These are phyloP conservation scores for Chaetops frenatus DNA, from an alignment of 2,113 vertebrate genomes.

Conservation along the genomic window DNA sequence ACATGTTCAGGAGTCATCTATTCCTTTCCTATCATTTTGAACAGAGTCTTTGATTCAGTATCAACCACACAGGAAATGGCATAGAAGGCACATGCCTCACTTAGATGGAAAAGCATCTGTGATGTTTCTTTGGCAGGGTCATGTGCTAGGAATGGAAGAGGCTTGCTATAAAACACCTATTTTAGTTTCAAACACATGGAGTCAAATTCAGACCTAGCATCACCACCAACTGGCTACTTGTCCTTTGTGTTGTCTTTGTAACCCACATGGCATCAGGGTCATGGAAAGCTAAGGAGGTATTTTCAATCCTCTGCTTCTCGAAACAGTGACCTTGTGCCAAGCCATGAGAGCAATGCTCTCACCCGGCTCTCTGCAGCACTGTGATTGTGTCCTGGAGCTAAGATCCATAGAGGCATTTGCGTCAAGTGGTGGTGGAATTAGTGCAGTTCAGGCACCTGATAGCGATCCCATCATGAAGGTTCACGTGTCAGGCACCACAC, in stretches of 20 bases:
- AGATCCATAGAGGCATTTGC: neutral
- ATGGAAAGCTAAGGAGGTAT: neutral
- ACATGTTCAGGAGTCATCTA: neutral
- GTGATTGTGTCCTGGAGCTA: neutral
- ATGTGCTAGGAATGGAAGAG: neutral
- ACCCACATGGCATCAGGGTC: neutral
- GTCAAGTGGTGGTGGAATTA: neutral
- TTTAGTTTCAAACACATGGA: neutral
- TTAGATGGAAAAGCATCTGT: constrained; percentile 50
- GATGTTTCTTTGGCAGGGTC: neutral
- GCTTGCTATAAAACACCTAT: neutral
- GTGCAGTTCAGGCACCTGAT: neutral
- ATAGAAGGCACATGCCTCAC: constrained; percentile 49
- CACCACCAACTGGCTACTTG: neutral
- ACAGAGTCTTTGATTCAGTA: constrained; percentile 53
- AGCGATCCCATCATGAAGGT: neutral
- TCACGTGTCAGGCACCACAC: neutral
- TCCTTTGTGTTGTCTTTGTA: neutral
- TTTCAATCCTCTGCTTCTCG: neutral
- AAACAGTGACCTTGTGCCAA: neutral
- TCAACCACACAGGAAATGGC: constrained; percentile 40
- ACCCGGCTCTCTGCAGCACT: accelerated
- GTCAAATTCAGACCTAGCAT: neutral
- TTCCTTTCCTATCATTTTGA: constrained; percentile 49
- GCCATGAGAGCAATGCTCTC: neutral